A percentile compares a stretch with the other conserved stretches of the same genome.
These are phyloP conservation scores for Pseudomyrmex pallidus DNA, from an alignment of 1,140 invertebrate genomes.

Conservation along the genomic window DNA sequence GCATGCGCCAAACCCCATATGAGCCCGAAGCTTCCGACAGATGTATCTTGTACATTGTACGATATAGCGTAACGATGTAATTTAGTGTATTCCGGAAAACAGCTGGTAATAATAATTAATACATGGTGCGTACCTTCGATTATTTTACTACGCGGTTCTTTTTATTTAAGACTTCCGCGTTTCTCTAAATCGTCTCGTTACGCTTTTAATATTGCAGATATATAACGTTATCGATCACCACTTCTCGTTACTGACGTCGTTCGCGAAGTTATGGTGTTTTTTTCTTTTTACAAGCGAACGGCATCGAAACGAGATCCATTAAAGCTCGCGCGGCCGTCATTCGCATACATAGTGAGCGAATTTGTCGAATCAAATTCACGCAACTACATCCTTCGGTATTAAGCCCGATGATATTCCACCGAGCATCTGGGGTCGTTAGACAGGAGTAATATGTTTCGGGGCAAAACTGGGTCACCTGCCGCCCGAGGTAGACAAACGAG, in stretches of 20 bases:
- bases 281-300: conserved; percentile 21
- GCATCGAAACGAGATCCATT: not conserved
- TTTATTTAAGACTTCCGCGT: too few species aligned
- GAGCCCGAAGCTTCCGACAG: too few species aligned
- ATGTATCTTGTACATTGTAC: too few species aligned
- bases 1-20: too few species aligned
- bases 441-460: conserved; percentile 28
- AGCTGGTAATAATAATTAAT: too few species aligned
- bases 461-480: conserved; percentile 70
- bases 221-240: conserved; percentile 13
- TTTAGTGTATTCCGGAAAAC: too few species aligned
- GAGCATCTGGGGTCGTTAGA: conserved; percentile 56
- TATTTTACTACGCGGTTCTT: too few species aligned
- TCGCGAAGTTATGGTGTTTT: not conserved
- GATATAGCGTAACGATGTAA: too few species aligned
- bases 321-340: not conserved
- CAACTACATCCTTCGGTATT: conserved; percentile 8
- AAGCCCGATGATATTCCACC: conserved; percentile 20
- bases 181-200: too few species aligned
- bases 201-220: conserved; percentile 12
- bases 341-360: not conserved
- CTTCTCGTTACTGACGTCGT: not conserved
- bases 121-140: too few species aligned
- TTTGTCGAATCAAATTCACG: conserved; percentile 29
- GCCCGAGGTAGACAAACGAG: conserved; percentile 74